Percentiles rank a stretch among this genome's conserved stretches.
These are phyloP conservation scores for Platyscapa corneri DNA, from an alignment of 1,140 invertebrate genomes.

Conservation along the genomic window DNA sequence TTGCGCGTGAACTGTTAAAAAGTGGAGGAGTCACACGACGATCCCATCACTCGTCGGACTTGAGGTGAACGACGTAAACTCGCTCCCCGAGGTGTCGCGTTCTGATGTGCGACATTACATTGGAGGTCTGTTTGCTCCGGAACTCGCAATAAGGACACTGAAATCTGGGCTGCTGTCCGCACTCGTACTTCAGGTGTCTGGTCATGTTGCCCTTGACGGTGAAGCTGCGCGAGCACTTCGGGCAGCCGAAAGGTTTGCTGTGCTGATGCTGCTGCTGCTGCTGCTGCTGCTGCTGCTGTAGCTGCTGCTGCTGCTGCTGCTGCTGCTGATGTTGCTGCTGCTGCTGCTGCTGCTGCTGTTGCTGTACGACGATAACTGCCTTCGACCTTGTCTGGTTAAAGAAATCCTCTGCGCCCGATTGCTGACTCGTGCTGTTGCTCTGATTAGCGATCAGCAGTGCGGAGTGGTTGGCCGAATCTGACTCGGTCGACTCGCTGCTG, in stretches of 20 bases:
- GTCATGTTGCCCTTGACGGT: constrained; percentile 65
- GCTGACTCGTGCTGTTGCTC: not conserved
- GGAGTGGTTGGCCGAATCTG: not conserved
- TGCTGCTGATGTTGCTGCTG: constrained; percentile 13
- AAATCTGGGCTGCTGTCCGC: constrained; percentile 70
- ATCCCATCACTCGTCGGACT: constrained; percentile 20
- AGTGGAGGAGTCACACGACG: not conserved
- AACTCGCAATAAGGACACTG: constrained; percentile 63
- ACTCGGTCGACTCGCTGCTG: not conserved
- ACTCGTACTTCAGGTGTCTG: constrained; percentile 70
- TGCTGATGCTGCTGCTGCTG: not conserved
- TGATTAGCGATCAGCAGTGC: too few relatives aligned
- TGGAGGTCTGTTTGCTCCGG: constrained; percentile 61
- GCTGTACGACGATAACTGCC: not conserved
- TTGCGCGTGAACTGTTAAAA: not conserved
- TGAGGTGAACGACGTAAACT: constrained; percentile 48
- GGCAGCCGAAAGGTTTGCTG: constrained; percentile 57
- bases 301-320: not conserved
- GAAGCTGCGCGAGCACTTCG: constrained; percentile 68
- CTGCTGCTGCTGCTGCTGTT: constrained; percentile 21
- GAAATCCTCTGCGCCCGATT: constrained; percentile 1
- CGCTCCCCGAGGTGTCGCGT: constrained; percentile 55
- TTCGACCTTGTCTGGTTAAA: not conserved
- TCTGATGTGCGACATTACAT: constrained; percentile 64
- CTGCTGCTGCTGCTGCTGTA: not conserved